Conservation (phyloP, 2,113 vertebrate genomes). For the Cololabis saira region DNA sequence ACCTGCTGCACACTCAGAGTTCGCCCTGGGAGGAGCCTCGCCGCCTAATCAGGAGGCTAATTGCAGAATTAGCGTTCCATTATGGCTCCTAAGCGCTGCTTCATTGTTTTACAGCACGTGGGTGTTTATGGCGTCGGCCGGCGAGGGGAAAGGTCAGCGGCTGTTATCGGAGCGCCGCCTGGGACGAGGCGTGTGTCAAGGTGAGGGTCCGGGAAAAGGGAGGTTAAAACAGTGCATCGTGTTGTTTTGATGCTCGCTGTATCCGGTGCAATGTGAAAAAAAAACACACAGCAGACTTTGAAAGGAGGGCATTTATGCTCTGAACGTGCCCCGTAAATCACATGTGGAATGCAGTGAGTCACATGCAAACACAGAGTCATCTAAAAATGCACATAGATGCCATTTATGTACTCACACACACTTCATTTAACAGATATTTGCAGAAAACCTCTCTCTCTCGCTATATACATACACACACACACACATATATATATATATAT, state of each 20-base stretch:
- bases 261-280: no score
- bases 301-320: no score
- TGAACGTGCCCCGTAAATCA: no score
- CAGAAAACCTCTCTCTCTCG: no score
- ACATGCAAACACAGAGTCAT: constrained; percentile 18
- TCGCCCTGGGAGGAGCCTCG: constrained; percentile 46
- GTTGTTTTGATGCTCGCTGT: no score
- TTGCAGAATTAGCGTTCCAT: constrained; percentile 78
- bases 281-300: no score
- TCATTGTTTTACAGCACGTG: constrained; percentile 75
- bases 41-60: constrained; percentile 73
- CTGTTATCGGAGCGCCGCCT: constrained; percentile 35
- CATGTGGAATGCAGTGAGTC: constrained; percentile 4
- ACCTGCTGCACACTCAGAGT: constrained; percentile 67
- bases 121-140: constrained; percentile 45
- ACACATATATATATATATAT: no score
- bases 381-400: constrained; percentile 11
- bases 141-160: constrained; percentile 59
- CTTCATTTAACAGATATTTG: no score
- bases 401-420: no score
- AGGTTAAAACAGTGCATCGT: no score
- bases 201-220: constrained; percentile 15
- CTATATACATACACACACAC: no score
- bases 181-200: constrained; percentile 47
- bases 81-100: constrained; percentile 65